Conservation (phyloP, 2,888 invertebrate genomes). For the Pinctada fucata region DNA sequence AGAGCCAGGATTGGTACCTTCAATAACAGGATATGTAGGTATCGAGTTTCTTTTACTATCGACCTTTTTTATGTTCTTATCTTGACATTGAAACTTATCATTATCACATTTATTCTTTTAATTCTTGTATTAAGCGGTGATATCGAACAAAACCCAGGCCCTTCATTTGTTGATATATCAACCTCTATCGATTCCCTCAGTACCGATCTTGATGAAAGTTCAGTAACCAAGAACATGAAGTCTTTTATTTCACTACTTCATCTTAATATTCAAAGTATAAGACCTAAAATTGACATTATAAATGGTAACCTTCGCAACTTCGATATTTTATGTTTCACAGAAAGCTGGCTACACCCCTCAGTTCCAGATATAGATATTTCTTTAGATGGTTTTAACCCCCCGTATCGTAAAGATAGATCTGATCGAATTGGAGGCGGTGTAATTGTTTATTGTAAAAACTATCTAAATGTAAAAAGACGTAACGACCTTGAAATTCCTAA, state of each 20-base stretch:
- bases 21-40: no score
- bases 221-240: neutral
- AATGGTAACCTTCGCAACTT: no score
- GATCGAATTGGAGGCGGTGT: neutral
- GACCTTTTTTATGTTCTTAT: no score
- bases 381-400: neutral
- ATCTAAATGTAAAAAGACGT: neutral
- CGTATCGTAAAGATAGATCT: neutral
- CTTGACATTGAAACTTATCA: no score
- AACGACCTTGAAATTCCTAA: slow-evolving; percentile 3
- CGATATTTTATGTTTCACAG: neutral
- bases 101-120: no score
- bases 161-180: neutral
- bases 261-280: no score
- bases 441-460: slow-evolving; percentile 8
- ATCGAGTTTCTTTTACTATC: no score
- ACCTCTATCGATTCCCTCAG: neutral
- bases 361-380: neutral
- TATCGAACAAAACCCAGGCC: neutral
- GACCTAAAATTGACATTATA: no score
- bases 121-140: neutral
- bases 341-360: neutral
- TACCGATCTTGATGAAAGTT: neutral
- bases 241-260: neutral
- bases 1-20: no score